Conservation (phyloP, 1,140 invertebrate genomes). For the Drosophila elegans region DNA sequence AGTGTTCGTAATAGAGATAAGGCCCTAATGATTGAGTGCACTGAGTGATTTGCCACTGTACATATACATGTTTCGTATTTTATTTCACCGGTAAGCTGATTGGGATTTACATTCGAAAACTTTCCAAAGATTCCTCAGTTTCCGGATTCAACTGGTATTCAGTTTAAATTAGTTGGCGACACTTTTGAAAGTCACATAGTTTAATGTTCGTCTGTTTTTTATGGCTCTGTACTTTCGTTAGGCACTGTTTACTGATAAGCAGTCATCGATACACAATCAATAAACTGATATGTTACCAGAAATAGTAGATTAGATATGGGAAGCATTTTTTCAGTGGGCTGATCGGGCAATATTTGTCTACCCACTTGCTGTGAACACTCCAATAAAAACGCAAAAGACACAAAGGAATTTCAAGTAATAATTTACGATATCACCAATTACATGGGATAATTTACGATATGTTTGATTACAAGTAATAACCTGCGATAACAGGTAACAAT, state of each 20-base stretch:
- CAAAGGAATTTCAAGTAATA: slow-evolving; percentile 17
- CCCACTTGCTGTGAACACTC: slow-evolving; percentile 22
- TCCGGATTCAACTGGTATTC: slow-evolving; percentile 8
- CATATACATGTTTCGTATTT: not conserved
- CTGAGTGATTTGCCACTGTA: slow-evolving; percentile 13
- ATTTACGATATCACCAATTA: slow-evolving; percentile 21
- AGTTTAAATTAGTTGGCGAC: slow-evolving; percentile 4
- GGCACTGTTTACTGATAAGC: slow-evolving; percentile 31
- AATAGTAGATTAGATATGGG: slow-evolving; percentile 43
- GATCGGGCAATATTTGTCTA: slow-evolving; percentile 31
- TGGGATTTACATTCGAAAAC: slow-evolving; percentile 20
- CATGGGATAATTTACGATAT: slow-evolving; percentile 14
- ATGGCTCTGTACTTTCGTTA: slow-evolving; percentile 15
- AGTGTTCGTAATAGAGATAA: slow-evolving; percentile 35
- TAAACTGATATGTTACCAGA: slow-evolving; percentile 45
- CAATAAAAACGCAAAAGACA: slow-evolving; percentile 1
- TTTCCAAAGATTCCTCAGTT: slow-evolving; percentile 22
- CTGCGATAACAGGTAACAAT: slow-evolving; percentile 13
- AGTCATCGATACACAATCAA: slow-evolving; percentile 34
- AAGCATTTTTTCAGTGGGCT: slow-evolving; percentile 26
- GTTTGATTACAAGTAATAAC: slow-evolving; percentile 3
- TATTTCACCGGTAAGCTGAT: slow-evolving; percentile 3
- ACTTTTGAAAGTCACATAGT: slow-evolving; percentile 9
- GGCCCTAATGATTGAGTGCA: slow-evolving; percentile 25
- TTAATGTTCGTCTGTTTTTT: slow-evolving; percentile 1